Base-by-base conservation (phyloP, 2,113 vertebrate species). In the Cariama cristata region DNA sequence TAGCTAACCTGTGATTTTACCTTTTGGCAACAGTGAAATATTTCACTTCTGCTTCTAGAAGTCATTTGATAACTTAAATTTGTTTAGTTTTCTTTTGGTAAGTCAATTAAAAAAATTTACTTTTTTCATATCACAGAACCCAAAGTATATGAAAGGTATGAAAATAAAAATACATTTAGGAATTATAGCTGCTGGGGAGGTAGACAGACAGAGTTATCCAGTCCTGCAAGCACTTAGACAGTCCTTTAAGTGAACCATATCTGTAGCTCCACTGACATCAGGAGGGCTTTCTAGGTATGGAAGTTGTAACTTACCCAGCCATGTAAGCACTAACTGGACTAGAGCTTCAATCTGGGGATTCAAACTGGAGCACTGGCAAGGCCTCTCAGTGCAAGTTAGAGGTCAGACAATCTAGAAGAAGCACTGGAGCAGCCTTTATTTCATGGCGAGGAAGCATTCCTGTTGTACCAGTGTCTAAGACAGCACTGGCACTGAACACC, bases 11-110 rank as follows among this genome's bases (percentile, higher is more conserved):
- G 91, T 97, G 97, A 98, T 97, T 96, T 98, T 98, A 98, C 84
- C 76, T 97, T 97, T 96, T 92, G 96, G 98, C 91, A 92, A 94
- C 94, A 97, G 97, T 97, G 97, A 96, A 97, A 93, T 45, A 32
- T 89, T 98, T 98, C 95, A 87, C 95, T 97, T 98, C 96, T 96
- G 93, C 98, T 97, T 98, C 98, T 96, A 95, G 91, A 98, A 97
- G 71, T 97, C 81, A 93, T 97, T 85, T 97, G 93, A 88, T 93
- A 97, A 53, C 72, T 96, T 96, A 72, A 71, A 97, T 94, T 95
- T 93, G 49, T 97, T 97, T 93, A 79, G 63, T 97, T 97, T 95
- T 95, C 92, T 98, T 97, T 97, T 27, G 45, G 94, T 98, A 97
- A 98, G 93, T 71, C 73, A 66, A 4, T 86, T 77, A 86, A 92